A percentile compares a stretch with the other conserved stretches of the same genome.
Evolutionary conservation across 2,113 vertebrate species (phyloP).

Genomic region (Falcunculus frontatus): DNA sequence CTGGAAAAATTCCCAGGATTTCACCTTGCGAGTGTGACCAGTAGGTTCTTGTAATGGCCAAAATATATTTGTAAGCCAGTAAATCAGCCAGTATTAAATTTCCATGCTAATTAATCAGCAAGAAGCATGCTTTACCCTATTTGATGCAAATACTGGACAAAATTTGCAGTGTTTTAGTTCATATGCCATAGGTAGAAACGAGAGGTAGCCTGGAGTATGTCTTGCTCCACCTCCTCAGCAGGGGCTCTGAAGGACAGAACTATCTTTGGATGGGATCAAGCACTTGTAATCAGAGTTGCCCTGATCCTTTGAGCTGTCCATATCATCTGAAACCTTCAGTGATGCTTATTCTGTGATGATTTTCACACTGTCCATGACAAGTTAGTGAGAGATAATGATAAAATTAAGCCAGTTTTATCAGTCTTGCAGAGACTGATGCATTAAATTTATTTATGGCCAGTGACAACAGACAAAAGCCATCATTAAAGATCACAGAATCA

Average conservation of each 20-base stretch:
- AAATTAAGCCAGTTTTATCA: background rate
- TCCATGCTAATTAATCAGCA: background rate
- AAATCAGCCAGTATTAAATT: background rate
- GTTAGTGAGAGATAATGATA: background rate
- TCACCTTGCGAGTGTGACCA: background rate
- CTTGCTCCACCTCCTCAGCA: background rate
- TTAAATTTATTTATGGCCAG: background rate
- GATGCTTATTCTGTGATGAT: fast-evolving
- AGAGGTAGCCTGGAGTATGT: background rate
- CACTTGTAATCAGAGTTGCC: background rate
- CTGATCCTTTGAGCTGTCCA: background rate
- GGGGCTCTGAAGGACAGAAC: background rate
- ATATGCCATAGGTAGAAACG: background rate
- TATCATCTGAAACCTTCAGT: background rate
- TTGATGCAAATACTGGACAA: background rate
- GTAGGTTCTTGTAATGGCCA: background rate
- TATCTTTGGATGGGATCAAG: background rate
- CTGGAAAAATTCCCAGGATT: background rate
- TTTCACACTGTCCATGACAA: background rate
- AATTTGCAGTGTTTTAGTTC: background rate
- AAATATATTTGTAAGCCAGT: background rate
- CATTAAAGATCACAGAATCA: background rate
- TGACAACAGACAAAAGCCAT: background rate
- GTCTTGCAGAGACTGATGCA: background rate
- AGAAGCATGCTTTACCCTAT: background rate